Evolutionary conservation across 2,888 invertebrate genomes (phyloP).

Genomic region (Trichopoda pennipes): DNA sequence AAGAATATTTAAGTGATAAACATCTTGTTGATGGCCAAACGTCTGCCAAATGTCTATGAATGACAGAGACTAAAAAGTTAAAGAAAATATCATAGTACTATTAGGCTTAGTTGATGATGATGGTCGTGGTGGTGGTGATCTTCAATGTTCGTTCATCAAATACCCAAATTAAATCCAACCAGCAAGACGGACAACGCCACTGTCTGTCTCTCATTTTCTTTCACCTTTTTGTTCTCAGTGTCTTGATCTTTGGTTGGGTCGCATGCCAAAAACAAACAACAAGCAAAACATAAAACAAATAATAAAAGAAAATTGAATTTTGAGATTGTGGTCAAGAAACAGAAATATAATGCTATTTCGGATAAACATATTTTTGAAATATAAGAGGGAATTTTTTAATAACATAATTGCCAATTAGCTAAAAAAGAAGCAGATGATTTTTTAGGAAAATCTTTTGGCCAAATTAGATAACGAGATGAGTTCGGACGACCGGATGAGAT

Average conservation of each 20-base stretch:
- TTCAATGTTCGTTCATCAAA: constrained; percentile 53
- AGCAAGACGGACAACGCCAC: no score
- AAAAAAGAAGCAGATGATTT: constrained; percentile 1
- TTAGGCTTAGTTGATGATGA: neutral
- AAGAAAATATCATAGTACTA: neutral
- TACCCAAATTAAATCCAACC: constrained; percentile 23
- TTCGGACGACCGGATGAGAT: no score
- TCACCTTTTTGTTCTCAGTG: constrained; percentile 29
- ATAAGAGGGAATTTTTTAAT: constrained; percentile 2
- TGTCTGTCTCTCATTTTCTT: constrained; percentile 12
- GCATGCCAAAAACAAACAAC: constrained; percentile 55
- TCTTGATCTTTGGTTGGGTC: constrained; percentile 51
- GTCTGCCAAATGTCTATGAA: constrained; percentile 58
- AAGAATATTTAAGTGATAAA: constrained; percentile 60
- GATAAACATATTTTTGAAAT: constrained; percentile 11
- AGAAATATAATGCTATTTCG: constrained; percentile 1
- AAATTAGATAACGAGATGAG: no score
- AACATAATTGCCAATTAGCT: constrained; percentile 32
- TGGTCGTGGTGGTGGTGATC: constrained; percentile 7
- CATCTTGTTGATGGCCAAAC: constrained; percentile 65
- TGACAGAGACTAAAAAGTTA: constrained; percentile 14
- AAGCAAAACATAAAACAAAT: neutral
- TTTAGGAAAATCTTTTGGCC: no score
- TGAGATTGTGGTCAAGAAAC: constrained; percentile 8
- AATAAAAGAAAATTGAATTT: constrained; percentile 16